phyloP scores from a whole-genome alignment of 2,888 invertebrate species.

The Proisotoma minuta region DNA sequence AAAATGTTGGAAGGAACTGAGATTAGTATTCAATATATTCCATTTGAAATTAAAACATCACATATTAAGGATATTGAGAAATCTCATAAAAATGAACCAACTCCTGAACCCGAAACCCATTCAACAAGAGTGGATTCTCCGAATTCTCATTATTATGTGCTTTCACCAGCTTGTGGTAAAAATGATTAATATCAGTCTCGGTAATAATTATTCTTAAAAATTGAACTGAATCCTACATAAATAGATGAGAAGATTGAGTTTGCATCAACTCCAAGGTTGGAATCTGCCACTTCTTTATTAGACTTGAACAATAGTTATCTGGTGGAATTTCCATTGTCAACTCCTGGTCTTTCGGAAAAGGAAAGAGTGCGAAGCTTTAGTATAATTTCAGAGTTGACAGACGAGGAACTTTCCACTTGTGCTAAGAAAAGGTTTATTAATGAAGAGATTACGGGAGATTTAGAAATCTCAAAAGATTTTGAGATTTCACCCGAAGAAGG shows the following conservation, averaged over 20 bases:
- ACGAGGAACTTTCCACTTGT: not conserved
- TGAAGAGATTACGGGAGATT: conserved; percentile 8
- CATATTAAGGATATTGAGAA: no score
- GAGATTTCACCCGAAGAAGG: not conserved
- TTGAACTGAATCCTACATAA: not conserved
- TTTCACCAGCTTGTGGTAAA: no score
- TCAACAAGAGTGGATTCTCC: no score
- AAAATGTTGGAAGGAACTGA: not conserved
- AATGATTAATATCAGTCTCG: no score
- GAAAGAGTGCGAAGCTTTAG: not conserved
- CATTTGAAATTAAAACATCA: not conserved
- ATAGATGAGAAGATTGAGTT: not conserved
- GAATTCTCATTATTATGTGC: no score
- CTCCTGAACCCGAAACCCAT: no score
- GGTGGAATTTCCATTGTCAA: not conserved
- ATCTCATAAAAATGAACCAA: not conserved
- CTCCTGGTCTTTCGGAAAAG: not conserved
- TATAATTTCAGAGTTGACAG: not conserved
- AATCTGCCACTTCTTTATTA: no score
- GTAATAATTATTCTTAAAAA: no score
- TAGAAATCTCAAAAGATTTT: conserved; percentile 7
- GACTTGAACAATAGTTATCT: not conserved
- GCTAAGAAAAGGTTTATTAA: not conserved
- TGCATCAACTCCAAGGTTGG: not conserved
- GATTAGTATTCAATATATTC: not conserved